Evolutionary conservation across 37 sponge, comb jelly and placozoan genomes (phyloP).

Genomic region (Theonella swinhoei): DNA sequence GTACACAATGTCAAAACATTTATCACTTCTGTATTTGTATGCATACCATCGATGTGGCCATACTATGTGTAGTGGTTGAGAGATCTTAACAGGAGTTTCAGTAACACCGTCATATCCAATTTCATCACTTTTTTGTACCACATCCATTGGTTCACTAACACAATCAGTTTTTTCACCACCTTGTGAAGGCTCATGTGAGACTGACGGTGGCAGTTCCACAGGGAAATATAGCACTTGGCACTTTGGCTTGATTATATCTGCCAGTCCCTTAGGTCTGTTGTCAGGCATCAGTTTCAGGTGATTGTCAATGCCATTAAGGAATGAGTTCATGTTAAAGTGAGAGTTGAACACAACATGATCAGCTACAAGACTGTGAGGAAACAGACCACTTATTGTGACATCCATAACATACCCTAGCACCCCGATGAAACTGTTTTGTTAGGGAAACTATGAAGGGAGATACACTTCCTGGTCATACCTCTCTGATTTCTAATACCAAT

Average conservation of each 20-base stretch:
- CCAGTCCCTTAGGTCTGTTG: constrained; percentile 58
- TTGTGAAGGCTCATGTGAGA: background rate
- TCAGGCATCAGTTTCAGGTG: constrained; percentile 83
- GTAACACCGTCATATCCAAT: background rate
- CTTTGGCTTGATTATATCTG: constrained; percentile 65
- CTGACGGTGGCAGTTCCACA: constrained; percentile 30
- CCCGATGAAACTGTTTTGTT: no score
- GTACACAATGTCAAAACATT: no score
- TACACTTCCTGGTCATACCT: background rate
- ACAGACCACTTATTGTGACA: background rate
- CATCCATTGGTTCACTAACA: background rate
- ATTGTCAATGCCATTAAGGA: constrained; percentile 65
- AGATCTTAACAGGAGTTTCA: no score
- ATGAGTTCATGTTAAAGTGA: constrained; percentile 88
- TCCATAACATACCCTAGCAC: background rate
- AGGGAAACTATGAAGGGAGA: background rate
- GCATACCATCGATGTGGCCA: constrained; percentile 94
- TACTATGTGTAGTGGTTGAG: constrained; percentile 75
- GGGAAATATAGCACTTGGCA: constrained; percentile 84
- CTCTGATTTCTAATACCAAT: background rate
- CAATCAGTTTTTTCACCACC: background rate
- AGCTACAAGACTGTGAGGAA: constrained; percentile 78
- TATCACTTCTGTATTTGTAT: no score
- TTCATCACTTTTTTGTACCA: background rate
- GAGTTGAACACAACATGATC: constrained; percentile 91